phyloP scores from a whole-genome alignment of 2,888 invertebrate species.

The Scaeva pyrastri region DNA sequence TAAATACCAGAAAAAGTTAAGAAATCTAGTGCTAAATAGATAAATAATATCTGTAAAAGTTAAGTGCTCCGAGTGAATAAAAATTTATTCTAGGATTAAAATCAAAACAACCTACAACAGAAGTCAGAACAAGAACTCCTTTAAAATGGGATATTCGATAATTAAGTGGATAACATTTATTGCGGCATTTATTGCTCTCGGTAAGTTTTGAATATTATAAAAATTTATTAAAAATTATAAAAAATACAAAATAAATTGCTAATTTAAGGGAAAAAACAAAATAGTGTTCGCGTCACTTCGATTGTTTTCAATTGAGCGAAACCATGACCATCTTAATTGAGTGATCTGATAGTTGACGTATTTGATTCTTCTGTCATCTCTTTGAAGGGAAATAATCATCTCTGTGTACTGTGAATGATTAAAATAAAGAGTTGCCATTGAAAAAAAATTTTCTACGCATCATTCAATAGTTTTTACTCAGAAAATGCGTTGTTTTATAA shows the following conservation, averaged over 20 bases:
- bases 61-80: constrained; percentile 48
- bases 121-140: constrained; percentile 55
- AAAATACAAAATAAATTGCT: neutral
- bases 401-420: neutral
- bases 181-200: constrained; percentile 80
- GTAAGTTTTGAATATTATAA: constrained; percentile 78
- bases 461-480: too few species aligned
- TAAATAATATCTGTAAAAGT: constrained; percentile 29
- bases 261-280: neutral
- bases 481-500: too few species aligned
- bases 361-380: neutral
- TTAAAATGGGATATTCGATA: constrained; percentile 81
- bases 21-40: constrained; percentile 15
- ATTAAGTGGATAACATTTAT: constrained; percentile 82
- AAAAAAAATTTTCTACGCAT: too few species aligned
- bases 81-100: constrained; percentile 20
- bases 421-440: neutral
- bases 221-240: neutral
- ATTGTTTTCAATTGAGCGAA: neutral
- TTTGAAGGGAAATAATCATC: neutral
- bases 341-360: constrained; percentile 41
- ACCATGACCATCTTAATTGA: constrained; percentile 36
- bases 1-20: constrained; percentile 21
- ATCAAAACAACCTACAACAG: neutral
- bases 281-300: neutral